These are phyloP conservation scores for Antedon mediterranea DNA, from an alignment of 53 echinoderm and acorn worm species.

Conservation along the genomic window DNA sequence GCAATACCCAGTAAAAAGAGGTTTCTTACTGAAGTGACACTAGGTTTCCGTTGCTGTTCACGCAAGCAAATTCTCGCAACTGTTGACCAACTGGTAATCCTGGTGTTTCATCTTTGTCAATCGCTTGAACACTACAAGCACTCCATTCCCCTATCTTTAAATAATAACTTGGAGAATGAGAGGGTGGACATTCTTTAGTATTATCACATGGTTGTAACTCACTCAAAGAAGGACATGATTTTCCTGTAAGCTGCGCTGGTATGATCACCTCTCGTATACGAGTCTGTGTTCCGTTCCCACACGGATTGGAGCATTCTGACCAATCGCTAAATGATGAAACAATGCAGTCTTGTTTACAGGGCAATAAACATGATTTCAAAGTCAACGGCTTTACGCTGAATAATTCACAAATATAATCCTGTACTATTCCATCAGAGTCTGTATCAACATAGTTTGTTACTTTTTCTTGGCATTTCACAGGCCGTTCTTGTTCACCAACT, in stretches of 20 bases:
- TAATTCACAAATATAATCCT: conserved; percentile 55
- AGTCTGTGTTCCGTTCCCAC: conserved; percentile 90
- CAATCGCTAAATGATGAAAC: conserved; percentile 58
- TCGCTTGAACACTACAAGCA: conserved; percentile 22
- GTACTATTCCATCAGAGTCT: conserved; percentile 26
- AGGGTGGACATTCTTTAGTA: background rate
- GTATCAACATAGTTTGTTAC: conserved; percentile 40
- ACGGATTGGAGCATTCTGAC: conserved; percentile 76
- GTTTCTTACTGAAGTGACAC: background rate
- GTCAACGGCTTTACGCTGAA: conserved; percentile 51
- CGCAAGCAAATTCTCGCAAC: background rate
- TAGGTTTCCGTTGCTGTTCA: background rate
- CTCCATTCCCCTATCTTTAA: conserved; percentile 45
- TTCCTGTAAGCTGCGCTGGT: conserved; percentile 46
- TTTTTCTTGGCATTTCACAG: conserved; percentile 67
- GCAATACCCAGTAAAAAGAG: background rate
- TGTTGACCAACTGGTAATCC: background rate
- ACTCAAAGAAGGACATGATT: conserved; percentile 49
- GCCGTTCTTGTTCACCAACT: conserved; percentile 46
- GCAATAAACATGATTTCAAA: conserved; percentile 54
- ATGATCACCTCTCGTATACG: conserved; percentile 48
- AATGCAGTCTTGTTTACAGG: conserved; percentile 81
- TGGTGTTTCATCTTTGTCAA: background rate
- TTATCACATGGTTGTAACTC: conserved; percentile 42
- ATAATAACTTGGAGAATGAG: conserved; percentile 23